A percentile compares a stretch with the other conserved stretches of the same genome.
phyloP scores from a whole-genome alignment of 2,888 invertebrate genomes.

The Nomada ferruginata region DNA sequence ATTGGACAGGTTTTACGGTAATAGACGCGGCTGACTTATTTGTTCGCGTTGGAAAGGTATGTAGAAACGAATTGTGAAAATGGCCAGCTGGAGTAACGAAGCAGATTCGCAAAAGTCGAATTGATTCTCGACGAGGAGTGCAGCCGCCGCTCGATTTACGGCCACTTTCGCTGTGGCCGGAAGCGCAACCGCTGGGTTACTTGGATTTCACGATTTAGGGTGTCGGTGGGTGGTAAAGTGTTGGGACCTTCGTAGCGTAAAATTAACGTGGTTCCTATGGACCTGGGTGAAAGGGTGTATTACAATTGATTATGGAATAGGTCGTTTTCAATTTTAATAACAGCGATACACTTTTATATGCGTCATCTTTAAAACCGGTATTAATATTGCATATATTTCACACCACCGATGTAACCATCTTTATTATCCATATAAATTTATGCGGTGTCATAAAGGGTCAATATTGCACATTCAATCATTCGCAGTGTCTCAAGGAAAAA shows the following conservation, averaged over 20 bases:
- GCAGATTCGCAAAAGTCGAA: constrained; percentile 11
- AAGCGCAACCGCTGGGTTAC: neutral
- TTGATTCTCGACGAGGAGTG: constrained; percentile 1
- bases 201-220: neutral
- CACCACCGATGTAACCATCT: neutral
- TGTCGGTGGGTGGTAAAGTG: too few species aligned
- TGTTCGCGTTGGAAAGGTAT: constrained; percentile 22
- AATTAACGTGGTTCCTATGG: neutral
- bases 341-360: neutral
- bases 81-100: neutral
- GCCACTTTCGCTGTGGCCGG: neutral
- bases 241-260: too few species aligned
- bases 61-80: constrained; percentile 56
- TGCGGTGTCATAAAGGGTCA: too few species aligned
- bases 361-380: neutral
- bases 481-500: too few species aligned
- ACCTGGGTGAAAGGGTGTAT: too few species aligned
- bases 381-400: neutral
- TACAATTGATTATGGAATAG: too few species aligned
- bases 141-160: constrained; percentile 19
- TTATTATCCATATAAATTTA: neutral
- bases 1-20: too few species aligned
- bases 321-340: too few species aligned
- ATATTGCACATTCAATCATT: neutral
- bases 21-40: too few species aligned